Percentiles rank a stretch among this genome's conserved stretches.
Evolutionary conservation across 2,888 invertebrate genomes (phyloP).

Genomic region (Melipona beecheii): DNA sequence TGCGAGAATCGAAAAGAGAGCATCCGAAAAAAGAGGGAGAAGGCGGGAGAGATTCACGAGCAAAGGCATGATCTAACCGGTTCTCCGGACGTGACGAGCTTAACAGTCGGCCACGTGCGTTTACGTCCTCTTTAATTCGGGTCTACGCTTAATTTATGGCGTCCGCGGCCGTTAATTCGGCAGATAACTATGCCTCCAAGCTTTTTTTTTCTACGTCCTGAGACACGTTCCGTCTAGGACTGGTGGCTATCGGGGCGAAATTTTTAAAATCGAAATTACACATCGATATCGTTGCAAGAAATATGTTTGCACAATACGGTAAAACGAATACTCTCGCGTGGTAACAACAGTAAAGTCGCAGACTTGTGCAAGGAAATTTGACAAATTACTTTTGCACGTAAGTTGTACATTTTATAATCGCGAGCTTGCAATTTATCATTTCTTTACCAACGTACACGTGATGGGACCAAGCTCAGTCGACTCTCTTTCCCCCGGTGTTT

Average conservation of each 20-base stretch:
- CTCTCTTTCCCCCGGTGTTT: background rate
- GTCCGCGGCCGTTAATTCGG: slow-evolving; percentile 11
- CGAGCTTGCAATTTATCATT: background rate
- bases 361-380: too few relatives aligned
- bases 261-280: background rate
- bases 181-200: slow-evolving; percentile 17
- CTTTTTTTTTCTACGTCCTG: background rate
- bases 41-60: background rate
- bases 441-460: background rate
- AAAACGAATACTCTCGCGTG: too few relatives aligned
- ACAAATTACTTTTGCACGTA: too few relatives aligned
- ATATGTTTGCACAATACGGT: background rate
- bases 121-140: slow-evolving; percentile 50
- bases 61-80: slow-evolving; percentile 55
- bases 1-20: slow-evolving; percentile 50
- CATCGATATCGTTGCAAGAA: background rate
- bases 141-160: slow-evolving; percentile 46
- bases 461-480: background rate
- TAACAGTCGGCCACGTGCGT: slow-evolving; percentile 23
- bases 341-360: too few relatives aligned
- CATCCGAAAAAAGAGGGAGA: slow-evolving; percentile 7
- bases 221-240: too few relatives aligned
- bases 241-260: background rate
- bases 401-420: too few relatives aligned
- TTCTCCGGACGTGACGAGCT: slow-evolving; percentile 61